Base-by-base conservation (phyloP, 92 coral and sea anemone genomes). In the Anthopleura xanthogrammica region DNA sequence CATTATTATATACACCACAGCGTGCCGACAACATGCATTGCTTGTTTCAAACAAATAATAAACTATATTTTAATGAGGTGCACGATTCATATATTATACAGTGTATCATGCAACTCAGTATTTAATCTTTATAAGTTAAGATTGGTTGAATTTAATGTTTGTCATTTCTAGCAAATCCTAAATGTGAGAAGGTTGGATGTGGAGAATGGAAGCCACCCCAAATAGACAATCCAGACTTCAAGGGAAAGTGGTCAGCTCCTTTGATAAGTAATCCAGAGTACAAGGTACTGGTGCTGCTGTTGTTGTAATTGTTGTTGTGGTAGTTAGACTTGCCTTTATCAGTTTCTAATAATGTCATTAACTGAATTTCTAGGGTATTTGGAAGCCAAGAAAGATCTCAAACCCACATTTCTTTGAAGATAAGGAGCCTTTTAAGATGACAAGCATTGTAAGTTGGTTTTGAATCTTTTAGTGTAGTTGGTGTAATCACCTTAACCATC, bases 351-450 rank as follows among this genome's bases (percentile, higher is more conserved):
- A 12, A 22, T 76, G 22, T 2, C 29, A 72, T 46, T 52, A 16
- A 19, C 50, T 66, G 43, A n/a, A 58, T 22, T 86, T 86, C 24
- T 86, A 96, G 99, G 99, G 99, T 77, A 91, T 96, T 72, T 96
- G 99, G 99, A 96, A 96, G 80, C 99, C 99, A 77, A 89, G 83
- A 55, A 87, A 77, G 85, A 96, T 96, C 75, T 95, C 92, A 55
- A 96, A 96, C 90, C 99, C 99, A 22, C 95, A 94, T 82, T 94
- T 72, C 83, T 96, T 96, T 94, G 99, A 96, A 55, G 99, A 96
- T 78, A 92, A 89, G 52, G 95, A 92, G 74, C 99, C 99, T 42
- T 96, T 94, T 83, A 92, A 92, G 88, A 94, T 96, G 99, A 92
- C 98, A 12, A 75, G 97, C 52, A 90, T 96, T 85, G 99, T 96